Evolutionary conservation across 2,113 vertebrate genomes (phyloP).

Genomic region (Ictidomys tridecemlineatus): DNA sequence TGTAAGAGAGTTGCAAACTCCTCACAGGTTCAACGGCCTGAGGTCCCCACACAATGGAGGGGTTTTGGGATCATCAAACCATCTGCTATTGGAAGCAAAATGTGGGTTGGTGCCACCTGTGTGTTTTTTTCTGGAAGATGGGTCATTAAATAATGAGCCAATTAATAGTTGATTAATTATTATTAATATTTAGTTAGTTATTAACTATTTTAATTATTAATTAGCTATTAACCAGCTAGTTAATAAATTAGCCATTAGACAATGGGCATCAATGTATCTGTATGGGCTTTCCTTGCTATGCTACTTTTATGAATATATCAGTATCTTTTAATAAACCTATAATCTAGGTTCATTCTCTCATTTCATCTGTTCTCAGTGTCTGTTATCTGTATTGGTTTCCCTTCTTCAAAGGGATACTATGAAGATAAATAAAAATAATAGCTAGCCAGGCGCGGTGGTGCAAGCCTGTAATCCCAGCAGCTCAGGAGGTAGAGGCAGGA

Average conservation of each 20-base stretch:
- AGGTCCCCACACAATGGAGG: background rate
- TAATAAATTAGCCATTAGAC: background rate
- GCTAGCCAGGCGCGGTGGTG: no score
- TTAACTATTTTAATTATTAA: no score
- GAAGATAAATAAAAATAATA: background rate
- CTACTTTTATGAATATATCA: background rate
- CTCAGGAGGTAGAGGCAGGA: no score
- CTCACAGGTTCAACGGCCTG: background rate
- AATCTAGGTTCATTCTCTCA: slow-evolving; percentile 5
- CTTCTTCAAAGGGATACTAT: background rate
- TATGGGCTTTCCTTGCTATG: background rate
- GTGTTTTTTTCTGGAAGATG: background rate
- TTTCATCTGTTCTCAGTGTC: background rate
- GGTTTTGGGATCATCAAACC: background rate
- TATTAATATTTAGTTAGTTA: no score
- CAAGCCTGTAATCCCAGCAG: no score
- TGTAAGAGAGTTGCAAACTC: background rate
- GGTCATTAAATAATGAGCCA: background rate
- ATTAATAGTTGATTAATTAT: no score
- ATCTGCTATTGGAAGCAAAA: background rate
- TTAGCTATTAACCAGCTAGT: background rate
- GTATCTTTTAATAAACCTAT: background rate
- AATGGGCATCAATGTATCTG: background rate
- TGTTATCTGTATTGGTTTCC: background rate
- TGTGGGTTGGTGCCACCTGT: background rate